Conservation (phyloP, 2,797 vertebrate genomes). For the Ispidina picta region DNA sequence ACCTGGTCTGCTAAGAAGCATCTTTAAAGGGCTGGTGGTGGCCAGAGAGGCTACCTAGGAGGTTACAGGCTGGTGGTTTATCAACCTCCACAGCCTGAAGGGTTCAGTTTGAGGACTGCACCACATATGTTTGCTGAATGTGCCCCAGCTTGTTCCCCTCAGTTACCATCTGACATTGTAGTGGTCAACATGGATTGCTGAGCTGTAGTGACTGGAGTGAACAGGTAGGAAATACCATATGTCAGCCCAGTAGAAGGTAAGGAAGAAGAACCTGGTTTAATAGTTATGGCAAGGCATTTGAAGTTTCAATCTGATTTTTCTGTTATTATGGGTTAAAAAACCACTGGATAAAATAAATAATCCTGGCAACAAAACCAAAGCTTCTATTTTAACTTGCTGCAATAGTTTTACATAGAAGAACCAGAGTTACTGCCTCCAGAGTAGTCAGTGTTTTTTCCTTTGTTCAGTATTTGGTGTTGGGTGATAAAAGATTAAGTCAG, state of each 20-base stretch:
- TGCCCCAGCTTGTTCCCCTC: background rate
- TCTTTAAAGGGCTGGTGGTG: background rate
- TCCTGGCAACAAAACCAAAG: fast-evolving
- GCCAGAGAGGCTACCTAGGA: background rate
- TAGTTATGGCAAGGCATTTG: background rate
- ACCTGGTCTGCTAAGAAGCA: background rate
- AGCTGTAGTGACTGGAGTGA: background rate
- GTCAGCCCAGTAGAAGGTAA: background rate
- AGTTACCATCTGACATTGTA: fast-evolving
- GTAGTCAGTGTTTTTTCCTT: fast-evolving
- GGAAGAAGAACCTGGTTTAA: background rate
- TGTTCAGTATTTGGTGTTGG: background rate
- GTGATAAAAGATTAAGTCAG: background rate
- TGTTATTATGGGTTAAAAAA: background rate
- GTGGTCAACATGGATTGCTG: background rate
- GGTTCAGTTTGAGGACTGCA: background rate
- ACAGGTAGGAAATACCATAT: fast-evolving
- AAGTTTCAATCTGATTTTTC: background rate
- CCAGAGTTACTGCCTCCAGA: background rate
- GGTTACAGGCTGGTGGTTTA: fast-evolving
- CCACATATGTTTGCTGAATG: fast-evolving
- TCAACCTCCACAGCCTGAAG: fast-evolving
- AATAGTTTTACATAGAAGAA: background rate
- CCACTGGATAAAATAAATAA: background rate
- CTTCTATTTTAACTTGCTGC: background rate